phyloP scores from a whole-genome alignment of 2,113 vertebrate species.

The Ariopsis seemanni region DNA sequence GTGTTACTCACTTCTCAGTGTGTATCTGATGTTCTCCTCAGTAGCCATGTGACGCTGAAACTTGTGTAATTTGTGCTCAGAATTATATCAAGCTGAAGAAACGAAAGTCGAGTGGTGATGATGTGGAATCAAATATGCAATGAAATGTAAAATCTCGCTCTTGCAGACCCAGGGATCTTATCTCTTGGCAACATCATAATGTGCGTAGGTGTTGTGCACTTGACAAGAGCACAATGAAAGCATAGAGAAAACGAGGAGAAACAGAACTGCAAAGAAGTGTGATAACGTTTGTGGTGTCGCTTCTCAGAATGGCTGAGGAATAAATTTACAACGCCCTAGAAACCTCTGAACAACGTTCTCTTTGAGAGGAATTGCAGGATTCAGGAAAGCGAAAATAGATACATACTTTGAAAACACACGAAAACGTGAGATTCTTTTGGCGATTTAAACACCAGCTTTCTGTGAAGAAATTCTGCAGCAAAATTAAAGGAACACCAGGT shows the following conservation, averaged over 20 bases:
- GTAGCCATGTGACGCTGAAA: neutral
- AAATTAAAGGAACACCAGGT: neutral
- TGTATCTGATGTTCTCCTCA: neutral
- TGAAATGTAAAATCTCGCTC: neutral
- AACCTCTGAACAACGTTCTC: neutral
- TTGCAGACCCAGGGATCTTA: neutral
- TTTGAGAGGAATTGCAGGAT: neutral
- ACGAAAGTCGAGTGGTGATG: neutral
- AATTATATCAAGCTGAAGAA: neutral
- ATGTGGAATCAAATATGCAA: neutral
- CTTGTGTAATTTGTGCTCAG: neutral
- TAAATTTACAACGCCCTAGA: neutral
- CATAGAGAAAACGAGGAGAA: neutral
- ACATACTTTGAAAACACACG: neutral
- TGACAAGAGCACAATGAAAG: neutral
- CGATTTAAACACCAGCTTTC: neutral
- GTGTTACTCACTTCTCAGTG: neutral
- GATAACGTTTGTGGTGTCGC: neutral
- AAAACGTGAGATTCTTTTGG: neutral
- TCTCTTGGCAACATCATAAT: neutral
- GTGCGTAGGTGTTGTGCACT: neutral
- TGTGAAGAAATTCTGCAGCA: neutral
- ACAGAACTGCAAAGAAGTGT: neutral
- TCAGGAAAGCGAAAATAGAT: neutral
- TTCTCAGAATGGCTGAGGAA: neutral